Evolutionary conservation across 37 sponge, comb jelly and placozoan genomes (phyloP).

Genomic region (Axinella damicornis): DNA sequence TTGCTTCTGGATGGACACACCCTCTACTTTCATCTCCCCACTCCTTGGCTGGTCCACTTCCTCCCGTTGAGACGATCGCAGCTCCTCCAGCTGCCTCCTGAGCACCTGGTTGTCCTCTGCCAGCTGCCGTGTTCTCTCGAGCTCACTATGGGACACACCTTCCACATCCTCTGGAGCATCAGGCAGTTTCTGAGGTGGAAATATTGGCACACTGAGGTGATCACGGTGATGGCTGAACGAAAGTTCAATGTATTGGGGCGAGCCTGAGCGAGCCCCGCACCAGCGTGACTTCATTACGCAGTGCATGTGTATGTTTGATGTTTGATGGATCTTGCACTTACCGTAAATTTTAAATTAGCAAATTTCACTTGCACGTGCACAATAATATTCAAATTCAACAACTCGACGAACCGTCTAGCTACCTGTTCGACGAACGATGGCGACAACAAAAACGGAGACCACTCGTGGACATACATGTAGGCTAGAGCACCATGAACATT

Average conservation of each 20-base stretch:
- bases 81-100: neutral
- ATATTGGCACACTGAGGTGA: neutral
- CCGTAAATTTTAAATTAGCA: too few relatives aligned
- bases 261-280: too few relatives aligned
- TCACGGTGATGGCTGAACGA: neutral
- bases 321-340: too few relatives aligned
- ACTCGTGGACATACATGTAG: too few relatives aligned
- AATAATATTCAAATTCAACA: too few relatives aligned
- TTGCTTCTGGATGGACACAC: neutral
- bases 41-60: neutral
- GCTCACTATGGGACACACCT: conserved; percentile 20
- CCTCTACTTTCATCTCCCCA: neutral
- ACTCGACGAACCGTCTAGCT: too few relatives aligned
- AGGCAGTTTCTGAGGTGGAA: conserved; percentile 30
- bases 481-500: too few relatives aligned
- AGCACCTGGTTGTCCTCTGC: conserved; percentile 14
- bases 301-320: too few relatives aligned
- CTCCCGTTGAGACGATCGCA: neutral
- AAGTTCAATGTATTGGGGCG: neutral
- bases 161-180: conserved; percentile 24
- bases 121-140: neutral
- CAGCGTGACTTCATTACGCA: too few relatives aligned
- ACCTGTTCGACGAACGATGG: too few relatives aligned
- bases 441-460: too few relatives aligned
- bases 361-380: too few relatives aligned